These are phyloP conservation scores for Caenorhabditis uteleia DNA, from an alignment of 2,888 invertebrate genomes.

Conservation along the genomic window DNA sequence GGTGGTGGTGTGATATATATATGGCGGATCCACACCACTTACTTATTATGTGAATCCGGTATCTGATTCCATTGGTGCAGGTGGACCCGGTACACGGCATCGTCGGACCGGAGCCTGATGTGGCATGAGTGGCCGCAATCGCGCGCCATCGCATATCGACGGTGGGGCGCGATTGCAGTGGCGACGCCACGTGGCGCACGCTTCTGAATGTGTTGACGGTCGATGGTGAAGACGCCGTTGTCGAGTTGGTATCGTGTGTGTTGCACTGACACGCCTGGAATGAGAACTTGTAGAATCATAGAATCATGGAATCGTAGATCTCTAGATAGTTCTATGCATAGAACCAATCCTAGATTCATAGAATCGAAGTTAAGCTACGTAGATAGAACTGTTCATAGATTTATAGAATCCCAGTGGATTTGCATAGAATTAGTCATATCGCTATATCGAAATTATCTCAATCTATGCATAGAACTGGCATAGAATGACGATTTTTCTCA, in stretches of 20 bases:
- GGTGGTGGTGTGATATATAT: neutral
- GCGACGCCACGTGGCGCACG: constrained; percentile 21
- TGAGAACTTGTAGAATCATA: too few relatives aligned
- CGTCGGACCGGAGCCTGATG: constrained; percentile 49
- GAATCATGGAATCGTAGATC: too few relatives aligned
- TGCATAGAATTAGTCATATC: too few relatives aligned
- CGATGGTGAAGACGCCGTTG: constrained; percentile 39
- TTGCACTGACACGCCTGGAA: constrained; percentile 26
- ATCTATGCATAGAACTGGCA: too few relatives aligned
- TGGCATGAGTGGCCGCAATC: constrained; percentile 59
- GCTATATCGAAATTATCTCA: too few relatives aligned
- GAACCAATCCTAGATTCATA: too few relatives aligned
- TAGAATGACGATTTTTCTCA: too few relatives aligned
- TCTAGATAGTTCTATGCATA: too few relatives aligned
- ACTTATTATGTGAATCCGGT: constrained; percentile 41
- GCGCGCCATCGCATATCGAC: constrained; percentile 48
- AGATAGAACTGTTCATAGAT: too few relatives aligned
- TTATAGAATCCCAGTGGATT: too few relatives aligned
- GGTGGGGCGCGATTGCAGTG: constrained; percentile 10
- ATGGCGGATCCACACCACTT: neutral
- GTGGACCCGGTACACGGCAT: constrained; percentile 44
- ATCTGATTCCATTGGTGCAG: constrained; percentile 49
- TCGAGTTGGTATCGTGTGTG: constrained; percentile 28
- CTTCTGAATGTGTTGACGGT: constrained; percentile 41
- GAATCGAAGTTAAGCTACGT: too few relatives aligned